Percentiles rank a stretch among this genome's conserved stretches.
Evolutionary conservation across 1,140 invertebrate species (phyloP).

Genomic region (Colletes gigas): DNA sequence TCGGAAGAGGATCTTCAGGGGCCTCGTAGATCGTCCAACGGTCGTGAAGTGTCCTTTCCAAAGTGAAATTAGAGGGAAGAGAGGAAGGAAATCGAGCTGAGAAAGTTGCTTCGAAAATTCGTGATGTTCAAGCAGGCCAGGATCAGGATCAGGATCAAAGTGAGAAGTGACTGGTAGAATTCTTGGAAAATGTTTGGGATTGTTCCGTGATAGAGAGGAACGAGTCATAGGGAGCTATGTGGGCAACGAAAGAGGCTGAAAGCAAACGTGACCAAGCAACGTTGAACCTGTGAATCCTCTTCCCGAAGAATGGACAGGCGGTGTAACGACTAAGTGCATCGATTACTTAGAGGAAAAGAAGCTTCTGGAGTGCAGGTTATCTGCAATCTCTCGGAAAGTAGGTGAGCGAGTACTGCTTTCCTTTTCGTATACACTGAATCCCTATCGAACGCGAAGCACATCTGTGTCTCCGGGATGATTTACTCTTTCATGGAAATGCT

Average conservation of each 20-base stretch:
- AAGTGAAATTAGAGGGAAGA: too few relatives aligned
- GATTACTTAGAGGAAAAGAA: conserved; percentile 13
- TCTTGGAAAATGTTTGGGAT: not conserved
- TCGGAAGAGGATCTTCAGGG: too few relatives aligned
- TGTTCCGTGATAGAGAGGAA: not conserved
- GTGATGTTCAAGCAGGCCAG: too few relatives aligned
- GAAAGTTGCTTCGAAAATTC: too few relatives aligned
- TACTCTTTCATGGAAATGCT: too few relatives aligned
- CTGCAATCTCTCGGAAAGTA: conserved; percentile 17
- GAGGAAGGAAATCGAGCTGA: too few relatives aligned
- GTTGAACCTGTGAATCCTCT: not conserved
- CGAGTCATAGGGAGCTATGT: not conserved
- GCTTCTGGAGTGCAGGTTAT: conserved; percentile 12
- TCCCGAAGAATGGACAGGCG: not conserved
- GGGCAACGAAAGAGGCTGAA: not conserved
- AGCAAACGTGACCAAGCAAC: not conserved
- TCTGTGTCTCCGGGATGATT: not conserved
- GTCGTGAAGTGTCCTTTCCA: too few relatives aligned
- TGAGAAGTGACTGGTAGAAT: not conserved
- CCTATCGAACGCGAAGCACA: not conserved
- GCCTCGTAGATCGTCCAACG: too few relatives aligned
- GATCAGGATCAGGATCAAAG: too few relatives aligned
- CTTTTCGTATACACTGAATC: conserved; percentile 33
- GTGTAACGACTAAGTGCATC: not conserved
- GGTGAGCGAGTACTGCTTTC: conserved; percentile 41